Conservation (phyloP, 2,797 vertebrate genomes). For the Argya squamiceps region DNA sequence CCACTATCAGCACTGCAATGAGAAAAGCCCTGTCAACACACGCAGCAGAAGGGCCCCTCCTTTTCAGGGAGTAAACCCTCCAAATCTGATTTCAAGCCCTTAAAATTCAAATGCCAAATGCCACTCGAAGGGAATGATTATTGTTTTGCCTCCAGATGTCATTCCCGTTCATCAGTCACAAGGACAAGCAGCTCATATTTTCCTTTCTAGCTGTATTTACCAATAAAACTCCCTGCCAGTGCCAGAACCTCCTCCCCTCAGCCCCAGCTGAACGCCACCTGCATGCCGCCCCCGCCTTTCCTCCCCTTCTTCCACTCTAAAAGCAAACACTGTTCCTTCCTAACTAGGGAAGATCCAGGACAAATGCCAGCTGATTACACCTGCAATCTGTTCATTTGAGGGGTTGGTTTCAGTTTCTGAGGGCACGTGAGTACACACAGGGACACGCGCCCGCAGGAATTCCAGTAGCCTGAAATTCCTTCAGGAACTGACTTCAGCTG, state of each 20-base stretch:
- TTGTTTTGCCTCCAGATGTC: constrained; percentile 38
- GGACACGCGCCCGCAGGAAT: accelerated
- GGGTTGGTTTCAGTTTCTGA: neutral
- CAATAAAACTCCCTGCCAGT: neutral
- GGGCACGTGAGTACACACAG: accelerated
- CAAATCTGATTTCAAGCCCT: neutral
- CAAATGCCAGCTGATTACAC: constrained; percentile 53
- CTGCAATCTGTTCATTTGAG: constrained; percentile 9
- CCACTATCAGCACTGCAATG: neutral
- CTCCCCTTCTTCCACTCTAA: neutral
- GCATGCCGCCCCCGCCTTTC: neutral
- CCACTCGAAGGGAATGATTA: neutral
- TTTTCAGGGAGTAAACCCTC: neutral
- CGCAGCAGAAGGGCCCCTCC: accelerated
- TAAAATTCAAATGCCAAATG: neutral
- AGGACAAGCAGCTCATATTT: neutral
- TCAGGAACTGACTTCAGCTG: neutral
- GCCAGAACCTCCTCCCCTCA: neutral
- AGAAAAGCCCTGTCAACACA: neutral
- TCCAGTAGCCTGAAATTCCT: neutral
- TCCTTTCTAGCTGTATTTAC: constrained; percentile 9
- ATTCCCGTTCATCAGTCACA: constrained; percentile 12
- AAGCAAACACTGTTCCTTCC: constrained; percentile 11
- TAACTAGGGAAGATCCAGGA: neutral
- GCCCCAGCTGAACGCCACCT: constrained; percentile 15